Evolutionary conservation across 2,113 vertebrate species (phyloP).

Genomic region (Cynopterus brachyotis): DNA sequence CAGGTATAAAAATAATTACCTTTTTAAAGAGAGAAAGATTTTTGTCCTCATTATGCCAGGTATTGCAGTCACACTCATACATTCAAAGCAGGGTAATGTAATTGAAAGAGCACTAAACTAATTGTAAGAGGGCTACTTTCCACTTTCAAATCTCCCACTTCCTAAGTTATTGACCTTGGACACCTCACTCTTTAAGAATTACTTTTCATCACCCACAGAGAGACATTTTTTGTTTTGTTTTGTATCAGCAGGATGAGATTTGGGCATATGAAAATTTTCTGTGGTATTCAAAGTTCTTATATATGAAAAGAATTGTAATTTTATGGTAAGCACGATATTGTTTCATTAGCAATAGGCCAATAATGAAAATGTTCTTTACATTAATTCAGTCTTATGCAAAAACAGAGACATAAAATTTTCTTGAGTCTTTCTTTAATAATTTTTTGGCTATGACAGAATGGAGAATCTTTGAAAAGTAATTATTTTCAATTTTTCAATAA

Average conservation of each 20-base stretch:
- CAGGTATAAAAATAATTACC: not conserved
- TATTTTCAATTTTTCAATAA: not conserved
- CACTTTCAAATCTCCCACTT: not conserved
- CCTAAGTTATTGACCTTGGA: not conserved
- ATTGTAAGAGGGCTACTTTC: not conserved
- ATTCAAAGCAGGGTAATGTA: not conserved
- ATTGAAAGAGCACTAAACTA: not conserved
- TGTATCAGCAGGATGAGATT: not conserved
- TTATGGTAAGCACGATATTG: not conserved
- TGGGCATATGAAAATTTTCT: not conserved
- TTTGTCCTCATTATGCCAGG: not conserved
- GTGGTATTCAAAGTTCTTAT: not conserved
- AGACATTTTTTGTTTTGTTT: not conserved
- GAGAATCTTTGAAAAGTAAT: not conserved
- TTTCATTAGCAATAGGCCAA: not conserved
- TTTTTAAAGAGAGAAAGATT: not conserved
- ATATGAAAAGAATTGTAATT: not conserved
- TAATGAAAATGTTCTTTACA: not conserved
- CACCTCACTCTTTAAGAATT: not conserved
- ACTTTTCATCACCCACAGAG: not conserved
- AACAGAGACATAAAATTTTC: not conserved
- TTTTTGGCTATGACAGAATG: not conserved
- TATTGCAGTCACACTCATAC: not conserved
- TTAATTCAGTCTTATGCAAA: not conserved
- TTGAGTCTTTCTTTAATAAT: not conserved